Percentiles rank a stretch among this genome's conserved stretches.
phyloP scores from a whole-genome alignment of 2,888 invertebrate species.

The Meiosimyza decipiens region DNA sequence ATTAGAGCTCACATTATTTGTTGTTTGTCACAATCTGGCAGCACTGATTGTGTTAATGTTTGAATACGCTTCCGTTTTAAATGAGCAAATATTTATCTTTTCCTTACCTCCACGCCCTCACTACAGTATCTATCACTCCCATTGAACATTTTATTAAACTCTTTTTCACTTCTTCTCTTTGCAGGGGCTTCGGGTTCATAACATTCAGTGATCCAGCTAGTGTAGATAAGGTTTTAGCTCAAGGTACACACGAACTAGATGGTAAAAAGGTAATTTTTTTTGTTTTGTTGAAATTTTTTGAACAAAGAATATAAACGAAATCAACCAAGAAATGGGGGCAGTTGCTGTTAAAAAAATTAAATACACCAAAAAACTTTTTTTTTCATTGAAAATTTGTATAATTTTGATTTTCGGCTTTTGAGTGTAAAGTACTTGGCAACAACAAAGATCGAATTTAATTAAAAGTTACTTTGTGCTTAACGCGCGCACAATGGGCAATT shows the following conservation, averaged over 20 bases:
- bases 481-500: too few relatives aligned
- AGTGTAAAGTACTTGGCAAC: too few relatives aligned
- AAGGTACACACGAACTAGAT: constrained; percentile 98
- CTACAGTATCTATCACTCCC: background rate
- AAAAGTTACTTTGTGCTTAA: too few relatives aligned
- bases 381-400: too few relatives aligned
- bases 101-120: constrained; percentile 34
- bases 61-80: constrained; percentile 19
- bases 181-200: constrained; percentile 99
- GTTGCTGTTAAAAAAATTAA: too few relatives aligned
- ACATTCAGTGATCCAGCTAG: constrained; percentile 98
- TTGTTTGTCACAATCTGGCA: constrained; percentile 25
- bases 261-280: constrained; percentile 92
- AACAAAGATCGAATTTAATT: too few relatives aligned
- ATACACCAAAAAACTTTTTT: too few relatives aligned
- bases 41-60: constrained; percentile 21
- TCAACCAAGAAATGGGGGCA: too few relatives aligned
- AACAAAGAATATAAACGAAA: background rate
- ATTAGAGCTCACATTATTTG: too few relatives aligned
- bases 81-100: constrained; percentile 25
- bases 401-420: too few relatives aligned
- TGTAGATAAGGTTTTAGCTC: constrained; percentile 99
- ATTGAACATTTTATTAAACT: background rate
- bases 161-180: constrained; percentile 59
- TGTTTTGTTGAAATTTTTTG: constrained; percentile 15